Evolutionary conservation across 2,797 vertebrate genomes (phyloP).

Genomic region (Poeciliopsis infans): DNA sequence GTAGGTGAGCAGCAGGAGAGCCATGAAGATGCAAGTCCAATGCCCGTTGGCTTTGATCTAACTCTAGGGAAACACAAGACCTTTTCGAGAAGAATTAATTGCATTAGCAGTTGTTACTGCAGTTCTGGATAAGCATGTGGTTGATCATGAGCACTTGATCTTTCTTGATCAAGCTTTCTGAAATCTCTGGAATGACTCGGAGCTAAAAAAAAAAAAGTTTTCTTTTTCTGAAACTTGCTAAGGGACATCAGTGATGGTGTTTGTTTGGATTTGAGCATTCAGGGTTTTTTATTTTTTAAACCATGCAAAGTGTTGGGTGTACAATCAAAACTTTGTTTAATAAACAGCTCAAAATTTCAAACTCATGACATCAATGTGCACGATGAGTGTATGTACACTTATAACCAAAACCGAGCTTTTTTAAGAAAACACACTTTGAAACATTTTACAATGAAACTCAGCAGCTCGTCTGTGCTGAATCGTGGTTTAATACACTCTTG

Average conservation of each 20-base stretch:
- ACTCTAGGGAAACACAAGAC: too few species aligned
- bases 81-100: not conserved
- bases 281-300: not conserved
- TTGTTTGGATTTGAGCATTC: not conserved
- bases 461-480: slow-evolving; percentile 35
- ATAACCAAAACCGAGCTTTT: not conserved
- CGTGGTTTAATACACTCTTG: slow-evolving; percentile 43
- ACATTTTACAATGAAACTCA: slow-evolving; percentile 15
- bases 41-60: slow-evolving; percentile 10
- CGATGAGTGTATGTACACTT: not conserved
- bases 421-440: slow-evolving; percentile 5
- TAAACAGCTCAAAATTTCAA: not conserved
- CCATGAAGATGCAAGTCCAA: slow-evolving; percentile 25
- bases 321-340: not conserved
- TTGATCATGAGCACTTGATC: too few species aligned
- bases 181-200: not conserved
- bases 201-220: not conserved
- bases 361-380: not conserved
- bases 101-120: not conserved
- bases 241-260: not conserved
- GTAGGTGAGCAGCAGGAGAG: slow-evolving; percentile 16
- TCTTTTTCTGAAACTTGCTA: not conserved
- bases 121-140: not conserved
- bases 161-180: not conserved
- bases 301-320: not conserved